phyloP scores from a whole-genome alignment of 2,113 vertebrate species.

The Hyaena hyaena region DNA sequence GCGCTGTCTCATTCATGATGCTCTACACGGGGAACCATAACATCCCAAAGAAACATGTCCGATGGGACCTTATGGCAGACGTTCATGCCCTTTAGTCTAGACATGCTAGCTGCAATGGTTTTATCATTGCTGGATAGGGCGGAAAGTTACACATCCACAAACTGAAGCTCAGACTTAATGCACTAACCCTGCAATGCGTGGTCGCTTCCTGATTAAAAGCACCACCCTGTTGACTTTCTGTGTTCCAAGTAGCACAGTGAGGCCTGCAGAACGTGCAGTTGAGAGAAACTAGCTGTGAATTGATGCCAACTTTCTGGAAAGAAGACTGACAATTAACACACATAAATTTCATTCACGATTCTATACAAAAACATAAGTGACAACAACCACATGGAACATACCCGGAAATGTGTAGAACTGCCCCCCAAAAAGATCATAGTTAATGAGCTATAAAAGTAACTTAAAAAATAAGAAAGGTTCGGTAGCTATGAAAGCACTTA shows the following conservation, averaged over 20 bases:
- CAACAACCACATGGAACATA: neutral
- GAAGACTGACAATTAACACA: neutral
- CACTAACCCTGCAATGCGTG: neutral
- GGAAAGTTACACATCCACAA: neutral
- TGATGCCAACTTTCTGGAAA: neutral
- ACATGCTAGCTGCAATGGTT: neutral
- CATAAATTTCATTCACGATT: neutral
- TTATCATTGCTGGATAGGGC: constrained; percentile 56
- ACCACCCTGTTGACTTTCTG: accelerated
- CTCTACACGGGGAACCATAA: neutral
- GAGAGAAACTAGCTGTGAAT: neutral
- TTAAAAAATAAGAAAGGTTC: neutral
- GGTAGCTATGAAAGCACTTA: neutral
- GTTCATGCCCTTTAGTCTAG: constrained; percentile 32
- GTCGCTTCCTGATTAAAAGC: neutral
- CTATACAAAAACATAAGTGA: neutral
- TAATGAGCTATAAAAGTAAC: neutral
- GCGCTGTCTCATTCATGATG: neutral
- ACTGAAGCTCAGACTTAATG: neutral
- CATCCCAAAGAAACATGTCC: constrained; percentile 42
- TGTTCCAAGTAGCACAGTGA: neutral
- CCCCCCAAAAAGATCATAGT: neutral
- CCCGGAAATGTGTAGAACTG: neutral
- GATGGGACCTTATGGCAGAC: neutral
- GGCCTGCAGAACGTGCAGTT: neutral